A percentile compares a stretch with the other conserved stretches of the same genome.
Evolutionary conservation across 2,888 invertebrate species (phyloP).

Genomic region (Spisula solida): DNA sequence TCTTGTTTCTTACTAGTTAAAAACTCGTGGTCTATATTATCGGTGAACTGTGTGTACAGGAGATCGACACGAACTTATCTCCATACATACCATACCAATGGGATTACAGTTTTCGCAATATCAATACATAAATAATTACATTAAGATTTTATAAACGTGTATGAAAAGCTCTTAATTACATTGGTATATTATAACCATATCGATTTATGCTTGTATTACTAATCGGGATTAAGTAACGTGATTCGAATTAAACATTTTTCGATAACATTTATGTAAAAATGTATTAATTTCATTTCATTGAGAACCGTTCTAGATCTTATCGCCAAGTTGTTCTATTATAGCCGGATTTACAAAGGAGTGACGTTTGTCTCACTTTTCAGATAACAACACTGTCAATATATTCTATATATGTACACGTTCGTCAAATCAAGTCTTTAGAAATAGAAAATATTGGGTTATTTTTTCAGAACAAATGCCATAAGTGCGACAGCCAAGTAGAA

Average conservation of each 20-base stretch:
- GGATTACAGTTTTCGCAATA: neutral
- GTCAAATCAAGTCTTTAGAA: too few relatives aligned
- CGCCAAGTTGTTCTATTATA: neutral
- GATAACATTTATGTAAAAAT: neutral
- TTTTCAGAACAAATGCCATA: too few relatives aligned
- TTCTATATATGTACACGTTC: too few relatives aligned
- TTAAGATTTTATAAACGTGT: neutral
- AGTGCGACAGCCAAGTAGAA: too few relatives aligned
- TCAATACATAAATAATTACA: neutral
- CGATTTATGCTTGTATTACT: neutral
- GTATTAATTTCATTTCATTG: slow-evolving; percentile 25
- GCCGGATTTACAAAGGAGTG: neutral
- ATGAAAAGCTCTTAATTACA: neutral
- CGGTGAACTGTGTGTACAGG: too few relatives aligned
- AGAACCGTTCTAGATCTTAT: neutral
- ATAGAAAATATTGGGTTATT: too few relatives aligned
- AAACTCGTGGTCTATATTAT: too few relatives aligned
- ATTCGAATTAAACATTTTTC: neutral
- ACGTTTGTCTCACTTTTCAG: too few relatives aligned
- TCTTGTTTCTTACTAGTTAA: too few relatives aligned
- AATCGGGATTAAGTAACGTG: slow-evolving; percentile 8
- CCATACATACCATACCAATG: neutral
- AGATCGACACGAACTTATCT: neutral
- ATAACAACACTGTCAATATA: too few relatives aligned
- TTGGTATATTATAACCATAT: neutral